Percentiles rank a stretch among this genome's conserved stretches.
Conservation (phyloP, 2,888 invertebrate genomes). For the Tortricodes alternella region DNA sequence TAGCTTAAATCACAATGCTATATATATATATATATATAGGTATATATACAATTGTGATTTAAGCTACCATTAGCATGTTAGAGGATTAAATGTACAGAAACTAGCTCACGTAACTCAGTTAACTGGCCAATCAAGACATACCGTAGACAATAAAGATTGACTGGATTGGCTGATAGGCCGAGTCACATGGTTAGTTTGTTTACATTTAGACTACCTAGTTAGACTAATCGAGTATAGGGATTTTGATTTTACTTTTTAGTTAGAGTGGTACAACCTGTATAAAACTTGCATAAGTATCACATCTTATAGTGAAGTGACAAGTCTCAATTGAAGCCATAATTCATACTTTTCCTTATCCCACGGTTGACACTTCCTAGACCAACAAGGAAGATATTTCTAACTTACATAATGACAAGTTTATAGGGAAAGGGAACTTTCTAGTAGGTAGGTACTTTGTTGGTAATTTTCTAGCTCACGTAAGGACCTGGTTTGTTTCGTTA, state of each 20-base stretch:
- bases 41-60: no score
- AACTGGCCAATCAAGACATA: no score
- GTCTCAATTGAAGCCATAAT: slow-evolving; percentile 7
- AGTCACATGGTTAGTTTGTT: no score
- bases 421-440: slow-evolving; percentile 41
- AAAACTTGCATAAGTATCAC: neutral
- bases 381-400: slow-evolving; percentile 47
- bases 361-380: slow-evolving; percentile 42
- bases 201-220: neutral
- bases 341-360: slow-evolving; percentile 15
- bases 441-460: slow-evolving; percentile 16
- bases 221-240: no score
- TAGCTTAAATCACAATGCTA: no score
- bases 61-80: no score
- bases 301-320: neutral
- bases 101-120: no score
- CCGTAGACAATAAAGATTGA: no score
- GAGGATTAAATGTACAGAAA: no score
- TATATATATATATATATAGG: no score
- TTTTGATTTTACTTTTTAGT: neutral
- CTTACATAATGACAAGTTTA: slow-evolving; percentile 38
- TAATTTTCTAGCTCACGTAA: neutral
- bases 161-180: no score
- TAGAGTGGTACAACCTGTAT: neutral
- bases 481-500: neutral